Evolutionary conservation across 2,113 vertebrate species (phyloP).

Genomic region (Misgurnus anguillicaudatus): DNA sequence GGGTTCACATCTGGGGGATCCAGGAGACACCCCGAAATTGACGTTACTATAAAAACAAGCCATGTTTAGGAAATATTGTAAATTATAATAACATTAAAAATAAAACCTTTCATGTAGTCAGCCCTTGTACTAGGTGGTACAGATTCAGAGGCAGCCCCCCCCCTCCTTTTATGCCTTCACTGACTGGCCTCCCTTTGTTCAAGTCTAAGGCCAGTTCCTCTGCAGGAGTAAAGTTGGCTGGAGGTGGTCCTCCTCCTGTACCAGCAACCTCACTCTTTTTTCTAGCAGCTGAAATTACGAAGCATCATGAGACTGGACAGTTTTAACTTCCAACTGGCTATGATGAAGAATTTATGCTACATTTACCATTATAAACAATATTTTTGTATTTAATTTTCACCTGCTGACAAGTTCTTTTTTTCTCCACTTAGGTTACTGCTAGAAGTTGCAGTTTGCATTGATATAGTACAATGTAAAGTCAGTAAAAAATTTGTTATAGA

Average conservation of each 20-base stretch:
- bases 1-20: not conserved
- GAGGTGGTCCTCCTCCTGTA: constrained; percentile 9
- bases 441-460: too few relatives aligned
- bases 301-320: not conserved
- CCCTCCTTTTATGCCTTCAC: not conserved
- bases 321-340: not conserved
- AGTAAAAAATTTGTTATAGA: too few relatives aligned
- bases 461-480: too few relatives aligned
- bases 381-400: too few relatives aligned
- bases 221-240: constrained; percentile 12
- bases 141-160: not conserved
- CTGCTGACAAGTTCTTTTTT: too few relatives aligned
- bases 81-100: too few relatives aligned
- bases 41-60: too few relatives aligned
- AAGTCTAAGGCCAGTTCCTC: constrained; percentile 11
- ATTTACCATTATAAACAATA: too few relatives aligned
- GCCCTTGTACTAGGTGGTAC: not conserved
- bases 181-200: constrained; percentile 2
- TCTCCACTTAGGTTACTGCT: too few relatives aligned
- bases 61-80: too few relatives aligned
- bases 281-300: not conserved
- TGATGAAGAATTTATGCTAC: not conserved
- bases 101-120: not conserved
- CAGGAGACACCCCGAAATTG: not conserved
- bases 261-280: not conserved